A percentile compares a stretch with the other conserved stretches of the same genome.
Evolutionary conservation across 2,113 vertebrate genomes (phyloP).

Genomic region (Psammodynastes pulverulentus): DNA sequence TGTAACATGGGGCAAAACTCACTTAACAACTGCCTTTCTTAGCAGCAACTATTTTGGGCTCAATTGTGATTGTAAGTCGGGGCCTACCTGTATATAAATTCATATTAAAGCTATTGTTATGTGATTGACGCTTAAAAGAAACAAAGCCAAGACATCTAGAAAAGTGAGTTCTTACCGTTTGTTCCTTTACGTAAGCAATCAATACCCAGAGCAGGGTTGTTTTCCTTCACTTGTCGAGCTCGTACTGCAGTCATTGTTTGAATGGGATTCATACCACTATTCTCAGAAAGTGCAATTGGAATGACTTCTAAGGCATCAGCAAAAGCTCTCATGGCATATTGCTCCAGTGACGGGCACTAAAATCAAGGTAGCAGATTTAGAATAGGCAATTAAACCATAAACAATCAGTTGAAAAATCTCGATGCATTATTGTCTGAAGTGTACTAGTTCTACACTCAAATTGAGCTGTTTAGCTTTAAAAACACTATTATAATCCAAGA

Average conservation of each 20-base stretch:
- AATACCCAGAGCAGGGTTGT: slow-evolving; percentile 87
- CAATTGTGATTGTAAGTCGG: not conserved
- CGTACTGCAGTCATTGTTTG: slow-evolving; percentile 94
- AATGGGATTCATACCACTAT: slow-evolving; percentile 94
- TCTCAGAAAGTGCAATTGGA: slow-evolving; percentile 92
- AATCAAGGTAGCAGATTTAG: not conserved
- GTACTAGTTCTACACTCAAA: not conserved
- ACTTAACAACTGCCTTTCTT: not conserved
- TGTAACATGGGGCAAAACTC: not conserved
- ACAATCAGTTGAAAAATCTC: not conserved
- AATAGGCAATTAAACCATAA: not conserved
- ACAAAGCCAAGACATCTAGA: not conserved
- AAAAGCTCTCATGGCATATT: slow-evolving; percentile 96
- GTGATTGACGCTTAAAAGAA: not conserved
- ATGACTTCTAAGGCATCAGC: slow-evolving; percentile 94
- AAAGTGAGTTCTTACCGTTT: slow-evolving; percentile 76
- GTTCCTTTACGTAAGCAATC: slow-evolving; percentile 90
- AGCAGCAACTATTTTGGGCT: not conserved
- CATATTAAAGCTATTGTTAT: not conserved
- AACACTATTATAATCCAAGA: not conserved
- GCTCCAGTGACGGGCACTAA: slow-evolving; percentile 94
- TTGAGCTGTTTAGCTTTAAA: not conserved
- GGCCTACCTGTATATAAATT: not conserved
- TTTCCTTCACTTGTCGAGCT: slow-evolving; percentile 88
- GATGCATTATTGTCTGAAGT: not conserved